Evolutionary conservation across 2,888 invertebrate genomes (phyloP), one percentile per base, ranked within the genome.

Genomic region (Epiblema foenella): DNA sequence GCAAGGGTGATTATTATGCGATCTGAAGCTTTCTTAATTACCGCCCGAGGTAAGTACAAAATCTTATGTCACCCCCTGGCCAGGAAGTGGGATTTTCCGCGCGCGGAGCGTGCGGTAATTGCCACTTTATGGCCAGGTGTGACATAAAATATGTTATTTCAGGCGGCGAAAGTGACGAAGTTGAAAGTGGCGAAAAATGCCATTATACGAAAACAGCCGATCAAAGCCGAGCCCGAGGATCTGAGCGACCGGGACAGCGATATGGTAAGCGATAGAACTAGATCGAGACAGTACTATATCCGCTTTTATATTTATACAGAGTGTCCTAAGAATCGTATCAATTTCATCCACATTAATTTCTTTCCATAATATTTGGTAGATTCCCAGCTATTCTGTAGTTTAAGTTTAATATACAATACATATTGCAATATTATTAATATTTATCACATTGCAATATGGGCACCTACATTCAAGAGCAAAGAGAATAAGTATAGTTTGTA

Each of bases 161-260:
- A 89, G 89, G 79, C 80, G 0, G 77, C 82, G 0, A 83, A 82
- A 33, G 76, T 85, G 2, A 82, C 81, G 17, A 81, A 81, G 0
- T 2, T 89, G 10, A 84, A 83, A 33, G 60, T 87, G 0, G 83
- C 86, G 0, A 85, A 85, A 64, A 83, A 79, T 2, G 82, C 79
- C 0, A 24, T 87, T n/a, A 74, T 79, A 5, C 80, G 79, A 69
- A 78, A 80, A 15, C 49, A 75, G 0, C 77, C 84, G 0, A 59
- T 76, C 0, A 89, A 84, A 17, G 88, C 89, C 0, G 79, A 76
- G 0, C 88, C 86, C 0, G 89, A 90, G 33, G 81, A 84, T 1
- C 74, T 80, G 75, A 85, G 80, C n/a, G 85, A 81, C 37, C 79
- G 75, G 4, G 85, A 87, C 8, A 80, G 79, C 7, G 82, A 82